Conservation (phyloP, 2,113 vertebrate species). For the Oryzias celebensis region DNA sequence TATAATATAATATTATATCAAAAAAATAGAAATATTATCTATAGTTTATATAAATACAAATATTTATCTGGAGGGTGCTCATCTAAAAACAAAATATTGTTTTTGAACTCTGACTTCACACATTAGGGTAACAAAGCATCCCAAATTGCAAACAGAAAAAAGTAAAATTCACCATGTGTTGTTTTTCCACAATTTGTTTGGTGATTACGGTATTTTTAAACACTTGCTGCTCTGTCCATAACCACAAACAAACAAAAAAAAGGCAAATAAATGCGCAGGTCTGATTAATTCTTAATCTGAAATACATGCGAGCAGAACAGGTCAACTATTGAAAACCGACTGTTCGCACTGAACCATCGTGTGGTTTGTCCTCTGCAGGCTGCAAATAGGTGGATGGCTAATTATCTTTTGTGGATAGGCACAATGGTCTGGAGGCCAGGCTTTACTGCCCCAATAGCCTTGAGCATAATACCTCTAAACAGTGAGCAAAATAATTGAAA, state of each 20-base stretch:
- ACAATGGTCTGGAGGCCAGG: slow-evolving; percentile 83
- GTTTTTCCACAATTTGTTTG: no score
- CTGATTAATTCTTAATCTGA: slow-evolving; percentile 30
- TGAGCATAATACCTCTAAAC: slow-evolving; percentile 82
- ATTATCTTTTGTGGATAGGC: slow-evolving; percentile 90
- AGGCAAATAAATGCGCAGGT: slow-evolving; percentile 68
- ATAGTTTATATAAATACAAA: no score
- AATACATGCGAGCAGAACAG: slow-evolving; percentile 44
- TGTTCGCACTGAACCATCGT: slow-evolving; percentile 59
- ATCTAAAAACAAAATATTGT: no score
- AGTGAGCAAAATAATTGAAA: slow-evolving; percentile 84
- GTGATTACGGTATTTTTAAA: slow-evolving; percentile 38
- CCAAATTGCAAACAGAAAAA: no score
- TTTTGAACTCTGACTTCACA: no score
- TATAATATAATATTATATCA: no score
- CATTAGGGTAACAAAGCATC: no score
- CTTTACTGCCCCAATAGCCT: slow-evolving; percentile 65
- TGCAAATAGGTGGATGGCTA: slow-evolving; percentile 85
- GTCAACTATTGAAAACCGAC: slow-evolving; percentile 73
- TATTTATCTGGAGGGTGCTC: no score
- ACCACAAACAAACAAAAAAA: slow-evolving; percentile 73
- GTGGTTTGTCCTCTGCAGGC: slow-evolving; percentile 76
- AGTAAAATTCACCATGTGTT: no score
- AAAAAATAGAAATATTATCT: no score
- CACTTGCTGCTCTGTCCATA: slow-evolving; percentile 44